Conservation (phyloP, 2,113 vertebrate species). For the Charina bottae region DNA sequence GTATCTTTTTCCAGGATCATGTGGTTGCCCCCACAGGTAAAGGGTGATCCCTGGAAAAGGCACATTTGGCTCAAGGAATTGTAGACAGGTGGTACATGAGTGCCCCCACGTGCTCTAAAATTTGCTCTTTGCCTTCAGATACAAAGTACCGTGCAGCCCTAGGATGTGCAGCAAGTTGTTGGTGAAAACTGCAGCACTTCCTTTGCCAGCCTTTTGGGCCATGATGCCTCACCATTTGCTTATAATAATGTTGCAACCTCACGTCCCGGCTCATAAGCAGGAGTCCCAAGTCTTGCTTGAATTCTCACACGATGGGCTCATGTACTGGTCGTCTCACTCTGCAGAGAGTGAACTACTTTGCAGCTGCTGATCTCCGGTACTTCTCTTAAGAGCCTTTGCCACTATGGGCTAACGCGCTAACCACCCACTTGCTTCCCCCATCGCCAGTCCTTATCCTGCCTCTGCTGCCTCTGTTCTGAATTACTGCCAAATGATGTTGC, state of each 20-base stretch:
- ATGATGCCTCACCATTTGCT: not conserved
- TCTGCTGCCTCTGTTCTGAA: not conserved
- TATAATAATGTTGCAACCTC: not conserved
- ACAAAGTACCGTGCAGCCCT: not conserved
- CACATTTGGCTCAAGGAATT: not conserved
- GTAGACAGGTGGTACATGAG: not conserved
- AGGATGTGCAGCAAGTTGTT: not conserved
- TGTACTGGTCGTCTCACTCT: not conserved
- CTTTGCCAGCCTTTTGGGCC: not conserved
- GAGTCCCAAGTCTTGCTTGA: not conserved
- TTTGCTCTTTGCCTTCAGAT: not conserved
- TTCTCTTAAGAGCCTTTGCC: not conserved
- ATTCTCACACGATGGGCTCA: not conserved
- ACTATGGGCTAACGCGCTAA: not conserved
- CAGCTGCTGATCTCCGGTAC: not conserved
- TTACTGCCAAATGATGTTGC: not conserved
- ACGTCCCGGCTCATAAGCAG: not conserved
- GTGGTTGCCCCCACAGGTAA: not conserved
- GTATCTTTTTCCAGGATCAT: not conserved
- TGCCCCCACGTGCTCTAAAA: not conserved
- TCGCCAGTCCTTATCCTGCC: not conserved
- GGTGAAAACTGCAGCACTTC: not conserved
- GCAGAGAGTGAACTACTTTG: not conserved
- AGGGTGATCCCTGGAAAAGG: not conserved
- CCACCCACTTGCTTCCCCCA: not conserved